These are phyloP conservation scores for Caenorhabditis latens DNA, from an alignment of 1,140 invertebrate species.

Conservation along the genomic window DNA sequence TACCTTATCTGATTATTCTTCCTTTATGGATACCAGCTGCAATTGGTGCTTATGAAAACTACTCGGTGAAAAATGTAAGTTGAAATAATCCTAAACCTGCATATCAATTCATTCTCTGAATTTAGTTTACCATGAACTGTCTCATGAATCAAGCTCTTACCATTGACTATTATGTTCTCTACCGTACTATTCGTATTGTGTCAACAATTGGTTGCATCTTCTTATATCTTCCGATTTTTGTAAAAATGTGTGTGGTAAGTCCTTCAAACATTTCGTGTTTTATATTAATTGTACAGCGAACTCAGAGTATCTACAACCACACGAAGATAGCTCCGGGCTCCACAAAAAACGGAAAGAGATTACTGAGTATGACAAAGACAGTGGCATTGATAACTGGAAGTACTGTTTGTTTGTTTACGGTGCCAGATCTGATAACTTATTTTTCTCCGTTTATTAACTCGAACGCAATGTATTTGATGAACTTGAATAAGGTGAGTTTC, in stretches of 20 bases:
- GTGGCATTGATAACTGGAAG: conserved; percentile 44
- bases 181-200: conserved; percentile 6
- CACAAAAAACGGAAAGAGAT: conserved; percentile 1
- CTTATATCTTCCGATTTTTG: conserved; percentile 15
- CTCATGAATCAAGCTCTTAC: conserved; percentile 24
- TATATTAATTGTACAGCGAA: conserved; percentile 18
- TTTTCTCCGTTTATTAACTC: conserved; percentile 16
- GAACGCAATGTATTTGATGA: conserved; percentile 23
- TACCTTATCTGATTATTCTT: conserved; percentile 3
- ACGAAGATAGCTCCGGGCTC: conserved; percentile 20
- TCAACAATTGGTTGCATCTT: conserved; percentile 36
- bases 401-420: conserved; percentile 15
- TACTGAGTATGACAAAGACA: conserved; percentile 45
- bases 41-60: not conserved
- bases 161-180: not conserved
- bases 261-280: not conserved
- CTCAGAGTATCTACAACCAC: conserved; percentile 47
- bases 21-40: conserved; percentile 35
- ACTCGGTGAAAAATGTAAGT: not conserved
- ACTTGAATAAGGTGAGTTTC: conserved; percentile 19
- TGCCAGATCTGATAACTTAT: conserved; percentile 9
- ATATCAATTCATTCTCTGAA: not conserved
- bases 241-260: conserved; percentile 42
- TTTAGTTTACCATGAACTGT: conserved; percentile 45
- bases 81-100: not conserved